Percentiles rank a stretch among this genome's conserved stretches.
phyloP scores from a whole-genome alignment of 2,888 invertebrate species.

The Caenorhabditis panamensis region DNA sequence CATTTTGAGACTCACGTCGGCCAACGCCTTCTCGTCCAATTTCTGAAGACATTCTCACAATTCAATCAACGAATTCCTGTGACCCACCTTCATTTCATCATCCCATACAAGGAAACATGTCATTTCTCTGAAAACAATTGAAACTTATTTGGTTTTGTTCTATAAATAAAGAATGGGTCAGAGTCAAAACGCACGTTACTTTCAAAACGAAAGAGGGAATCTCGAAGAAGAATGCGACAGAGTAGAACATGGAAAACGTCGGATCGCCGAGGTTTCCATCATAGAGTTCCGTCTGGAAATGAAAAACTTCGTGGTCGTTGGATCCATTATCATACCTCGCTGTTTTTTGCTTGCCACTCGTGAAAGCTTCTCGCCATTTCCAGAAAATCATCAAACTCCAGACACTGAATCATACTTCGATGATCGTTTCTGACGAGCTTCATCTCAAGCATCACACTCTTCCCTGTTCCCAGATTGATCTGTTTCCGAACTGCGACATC shows the following conservation, averaged over 20 bases:
- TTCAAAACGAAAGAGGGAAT: constrained; percentile 62
- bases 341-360: constrained; percentile 53
- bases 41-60: constrained; percentile 18
- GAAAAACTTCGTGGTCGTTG: not conserved
- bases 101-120: constrained; percentile 68
- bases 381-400: constrained; percentile 63
- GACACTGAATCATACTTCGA: constrained; percentile 21
- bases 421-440: constrained; percentile 51
- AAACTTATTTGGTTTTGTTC: too few species aligned
- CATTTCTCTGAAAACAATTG: constrained; percentile 63
- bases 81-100: constrained; percentile 52
- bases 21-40: constrained; percentile 46
- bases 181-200: constrained; percentile 49
- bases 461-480: constrained; percentile 42
- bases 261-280: constrained; percentile 65
- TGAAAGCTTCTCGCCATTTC: constrained; percentile 57
- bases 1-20: constrained; percentile 54
- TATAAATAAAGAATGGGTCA: too few species aligned
- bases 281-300: constrained; percentile 37
- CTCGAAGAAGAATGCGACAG: constrained; percentile 62
- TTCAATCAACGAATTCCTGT: not conserved
- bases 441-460: constrained; percentile 52
- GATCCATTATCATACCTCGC: constrained; percentile 6
- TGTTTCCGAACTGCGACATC: constrained; percentile 39
- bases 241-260: constrained; percentile 60